These are phyloP conservation scores for Plestiodon gilberti DNA, from an alignment of 2,113 vertebrate species.

Conservation along the genomic window DNA sequence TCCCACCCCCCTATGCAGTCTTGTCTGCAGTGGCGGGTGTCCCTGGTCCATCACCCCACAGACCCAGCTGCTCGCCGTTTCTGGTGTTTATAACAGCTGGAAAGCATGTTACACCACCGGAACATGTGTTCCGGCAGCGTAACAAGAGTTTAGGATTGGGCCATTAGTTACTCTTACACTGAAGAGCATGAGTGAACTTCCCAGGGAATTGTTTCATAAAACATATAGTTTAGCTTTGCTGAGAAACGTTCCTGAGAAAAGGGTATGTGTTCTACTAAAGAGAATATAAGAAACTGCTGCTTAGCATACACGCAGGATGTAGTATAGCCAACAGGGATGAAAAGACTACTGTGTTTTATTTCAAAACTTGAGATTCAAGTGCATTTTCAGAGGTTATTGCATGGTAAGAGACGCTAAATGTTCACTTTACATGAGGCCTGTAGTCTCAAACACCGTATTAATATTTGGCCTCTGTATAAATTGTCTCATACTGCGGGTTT, in stretches of 20 bases:
- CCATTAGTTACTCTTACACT: neutral
- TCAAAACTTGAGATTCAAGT: neutral
- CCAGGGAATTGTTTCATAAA: neutral
- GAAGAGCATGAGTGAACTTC: neutral
- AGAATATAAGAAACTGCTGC: neutral
- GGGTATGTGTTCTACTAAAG: neutral
- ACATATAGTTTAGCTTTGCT: neutral
- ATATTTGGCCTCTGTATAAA: neutral
- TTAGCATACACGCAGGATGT: neutral
- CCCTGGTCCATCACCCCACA: too few species aligned
- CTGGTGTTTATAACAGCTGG: too few species aligned
- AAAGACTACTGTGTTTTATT: neutral
- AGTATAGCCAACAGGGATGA: neutral
- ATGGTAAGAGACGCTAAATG: constrained; percentile 3
- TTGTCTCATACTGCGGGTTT: neutral
- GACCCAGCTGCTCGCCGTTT: too few species aligned
- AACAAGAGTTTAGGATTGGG: too few species aligned
- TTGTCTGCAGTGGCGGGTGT: too few species aligned
- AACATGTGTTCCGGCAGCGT: too few species aligned
- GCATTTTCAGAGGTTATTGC: neutral
- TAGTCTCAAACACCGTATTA: neutral
- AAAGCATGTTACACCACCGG: too few species aligned
- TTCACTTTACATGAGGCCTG: neutral
- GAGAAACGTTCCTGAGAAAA: neutral
- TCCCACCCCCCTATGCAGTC: too few species aligned